Evolutionary conservation across 2,797 vertebrate species (phyloP), one percentile per base, ranked within the genome.

Genomic region (Danionella dracula): DNA sequence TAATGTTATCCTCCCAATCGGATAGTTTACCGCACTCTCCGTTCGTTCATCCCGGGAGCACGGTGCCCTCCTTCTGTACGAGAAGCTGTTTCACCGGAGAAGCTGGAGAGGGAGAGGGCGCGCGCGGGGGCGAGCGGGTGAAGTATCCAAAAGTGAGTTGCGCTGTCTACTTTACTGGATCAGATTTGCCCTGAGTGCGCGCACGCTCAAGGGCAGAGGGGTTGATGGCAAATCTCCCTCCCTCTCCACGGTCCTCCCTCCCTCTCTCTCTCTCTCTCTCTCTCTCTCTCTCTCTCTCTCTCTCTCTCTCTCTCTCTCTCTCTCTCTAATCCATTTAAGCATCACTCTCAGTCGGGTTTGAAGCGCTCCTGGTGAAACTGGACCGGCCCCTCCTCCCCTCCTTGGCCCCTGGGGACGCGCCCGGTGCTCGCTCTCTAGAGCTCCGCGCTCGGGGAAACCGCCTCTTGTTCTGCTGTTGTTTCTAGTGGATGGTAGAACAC

Each of bases 261-360:
- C 76, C 85, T 83, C 63, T 82, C 66, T n/a, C n/a, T n/a, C n/a
- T n/a, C n/a, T n/a, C n/a, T n/a, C 70, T 44, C 81, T 72, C 85
- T 80, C 83, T 75, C 85, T 83, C 63, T 82, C 66, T 85, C 79
- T 76, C 83, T 80, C 84, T 84, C 85, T 78, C 63, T 73, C 73
- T 73, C 74, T 68, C 78, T 73, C 79, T 53, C 72, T 10, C 70
- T 44, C 81, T 72, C 85, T 80, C 83, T 75, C 85, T 83, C 63
- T 82, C 66, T 78, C 78, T 90, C 87, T 90, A 90, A 91, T 90
- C 92, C 91, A 85, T 91, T 68, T 89, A 83, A 89, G 91, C 90
- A 87, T 90, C 92, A 86, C 92, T 92, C 91, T 88, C 92, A 90
- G 90, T 91, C 80, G 84, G 75, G 85, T 82, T 87, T 89, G 89